phyloP scores from a whole-genome alignment of 1,140 invertebrate species.

The Melipona quadrifasciata region DNA sequence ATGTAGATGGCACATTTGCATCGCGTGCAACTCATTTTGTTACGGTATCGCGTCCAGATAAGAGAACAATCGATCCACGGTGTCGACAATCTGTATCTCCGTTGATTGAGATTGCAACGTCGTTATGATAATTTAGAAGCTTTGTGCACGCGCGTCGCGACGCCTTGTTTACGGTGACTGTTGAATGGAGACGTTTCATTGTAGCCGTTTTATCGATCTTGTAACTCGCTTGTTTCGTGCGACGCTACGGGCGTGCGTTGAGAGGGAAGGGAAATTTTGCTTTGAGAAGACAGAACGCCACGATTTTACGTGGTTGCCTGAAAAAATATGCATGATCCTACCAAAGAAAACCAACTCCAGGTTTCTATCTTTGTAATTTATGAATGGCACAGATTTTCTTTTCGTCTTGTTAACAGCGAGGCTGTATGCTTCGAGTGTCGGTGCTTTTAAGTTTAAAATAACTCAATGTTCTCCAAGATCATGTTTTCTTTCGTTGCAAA shows the following conservation, averaged over 20 bases:
- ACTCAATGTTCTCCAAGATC: not conserved
- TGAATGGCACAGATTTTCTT: not conserved
- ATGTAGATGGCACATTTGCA: not conserved
- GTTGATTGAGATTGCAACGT: constrained; percentile 7
- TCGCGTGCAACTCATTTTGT: not conserved
- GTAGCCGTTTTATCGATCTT: constrained; percentile 24
- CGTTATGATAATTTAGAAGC: constrained; percentile 6
- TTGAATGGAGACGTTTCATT: constrained; percentile 40
- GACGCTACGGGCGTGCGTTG: no score
- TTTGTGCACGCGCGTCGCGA: not conserved
- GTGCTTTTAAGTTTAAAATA: not conserved
- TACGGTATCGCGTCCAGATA: not conserved
- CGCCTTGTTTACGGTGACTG: constrained; percentile 21
- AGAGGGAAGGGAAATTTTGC: not conserved
- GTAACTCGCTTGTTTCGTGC: not conserved
- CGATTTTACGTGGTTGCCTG: not conserved
- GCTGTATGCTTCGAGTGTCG: not conserved
- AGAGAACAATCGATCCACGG: not conserved
- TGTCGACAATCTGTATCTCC: not conserved
- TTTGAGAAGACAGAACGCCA: not conserved
- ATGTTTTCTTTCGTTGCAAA: not conserved
- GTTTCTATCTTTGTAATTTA: not conserved
- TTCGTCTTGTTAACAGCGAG: no score
- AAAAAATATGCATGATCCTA: not conserved
- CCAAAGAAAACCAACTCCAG: not conserved